phyloP scores from a whole-genome alignment of 2,888 invertebrate species.

The Euplexia lucipara region DNA sequence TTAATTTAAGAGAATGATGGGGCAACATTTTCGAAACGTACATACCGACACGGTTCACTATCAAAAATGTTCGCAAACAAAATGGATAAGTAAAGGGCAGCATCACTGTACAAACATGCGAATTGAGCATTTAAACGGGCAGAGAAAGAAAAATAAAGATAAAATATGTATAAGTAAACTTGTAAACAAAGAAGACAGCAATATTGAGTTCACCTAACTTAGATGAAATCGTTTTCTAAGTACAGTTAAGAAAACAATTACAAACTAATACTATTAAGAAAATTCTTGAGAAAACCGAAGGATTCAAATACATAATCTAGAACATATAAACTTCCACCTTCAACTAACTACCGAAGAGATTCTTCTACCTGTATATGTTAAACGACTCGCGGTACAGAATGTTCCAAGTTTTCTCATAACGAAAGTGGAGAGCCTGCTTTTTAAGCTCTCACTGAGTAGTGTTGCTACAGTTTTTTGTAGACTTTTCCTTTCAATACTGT shows the following conservation, averaged over 20 bases:
- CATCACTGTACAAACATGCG: too few relatives aligned
- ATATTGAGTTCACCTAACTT: too few relatives aligned
- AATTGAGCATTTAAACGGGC: not conserved
- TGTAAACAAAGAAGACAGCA: not conserved
- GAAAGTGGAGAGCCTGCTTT: conserved; percentile 70
- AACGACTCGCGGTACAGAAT: conserved; percentile 59
- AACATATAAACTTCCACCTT: conserved; percentile 32
- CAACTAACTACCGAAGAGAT: conserved; percentile 19
- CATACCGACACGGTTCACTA: not conserved
- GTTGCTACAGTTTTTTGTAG: conserved; percentile 60
- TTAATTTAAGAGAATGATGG: conserved; percentile 12
- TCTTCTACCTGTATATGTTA: conserved; percentile 12
- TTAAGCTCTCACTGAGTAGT: conserved; percentile 58
- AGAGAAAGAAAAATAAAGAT: not conserved
- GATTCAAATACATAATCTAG: conserved; percentile 17
- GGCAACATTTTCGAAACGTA: not conserved
- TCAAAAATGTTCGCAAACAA: not conserved
- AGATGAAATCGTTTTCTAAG: not conserved
- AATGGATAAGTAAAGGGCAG: not conserved
- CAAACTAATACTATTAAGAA: not conserved
- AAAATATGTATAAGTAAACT: not conserved
- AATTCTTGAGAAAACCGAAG: not conserved
- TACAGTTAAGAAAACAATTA: conserved; percentile 14
- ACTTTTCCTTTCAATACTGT: conserved; percentile 58
- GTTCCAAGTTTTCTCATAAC: conserved; percentile 79